phyloP scores from a whole-genome alignment of 2,113 vertebrate genomes.

The Burhinus oedicnemus region DNA sequence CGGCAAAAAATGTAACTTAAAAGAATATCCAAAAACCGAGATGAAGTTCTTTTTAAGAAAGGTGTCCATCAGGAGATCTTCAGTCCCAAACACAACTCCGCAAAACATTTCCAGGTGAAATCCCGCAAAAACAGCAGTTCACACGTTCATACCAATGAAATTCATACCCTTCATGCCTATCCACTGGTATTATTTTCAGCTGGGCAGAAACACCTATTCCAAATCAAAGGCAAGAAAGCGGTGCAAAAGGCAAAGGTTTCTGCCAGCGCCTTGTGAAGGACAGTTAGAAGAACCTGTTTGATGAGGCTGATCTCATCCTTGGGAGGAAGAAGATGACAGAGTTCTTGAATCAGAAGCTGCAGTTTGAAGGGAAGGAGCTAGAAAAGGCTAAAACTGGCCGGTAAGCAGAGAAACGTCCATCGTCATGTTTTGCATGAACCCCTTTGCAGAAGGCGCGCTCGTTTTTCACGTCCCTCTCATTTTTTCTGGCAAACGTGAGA shows the following conservation, averaged over 20 bases:
- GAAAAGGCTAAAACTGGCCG: background rate
- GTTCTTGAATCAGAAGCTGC: background rate
- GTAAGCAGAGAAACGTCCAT: background rate
- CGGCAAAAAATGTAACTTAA: slow-evolving; percentile 7
- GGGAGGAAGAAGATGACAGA: background rate
- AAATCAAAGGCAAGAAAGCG: background rate
- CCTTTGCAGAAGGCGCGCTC: background rate
- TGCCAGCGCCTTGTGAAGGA: background rate
- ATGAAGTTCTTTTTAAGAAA: background rate
- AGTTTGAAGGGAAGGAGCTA: background rate
- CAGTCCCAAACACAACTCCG: background rate
- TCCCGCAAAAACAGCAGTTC: background rate
- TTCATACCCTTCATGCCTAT: background rate
- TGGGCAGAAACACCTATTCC: background rate
- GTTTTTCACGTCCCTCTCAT: background rate
- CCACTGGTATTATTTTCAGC: background rate
- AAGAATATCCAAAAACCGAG: background rate
- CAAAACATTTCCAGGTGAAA: background rate
- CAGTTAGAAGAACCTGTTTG: background rate
- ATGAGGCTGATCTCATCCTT: background rate
- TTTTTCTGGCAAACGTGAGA: background rate
- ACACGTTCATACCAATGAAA: background rate
- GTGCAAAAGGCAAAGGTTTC: background rate
- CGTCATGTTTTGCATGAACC: accelerated
- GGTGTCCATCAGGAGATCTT: background rate